Percentiles rank a stretch among this genome's conserved stretches.
phyloP scores from a whole-genome alignment of 2,888 invertebrate genomes.

The Dyspetes luteomarginatus region DNA sequence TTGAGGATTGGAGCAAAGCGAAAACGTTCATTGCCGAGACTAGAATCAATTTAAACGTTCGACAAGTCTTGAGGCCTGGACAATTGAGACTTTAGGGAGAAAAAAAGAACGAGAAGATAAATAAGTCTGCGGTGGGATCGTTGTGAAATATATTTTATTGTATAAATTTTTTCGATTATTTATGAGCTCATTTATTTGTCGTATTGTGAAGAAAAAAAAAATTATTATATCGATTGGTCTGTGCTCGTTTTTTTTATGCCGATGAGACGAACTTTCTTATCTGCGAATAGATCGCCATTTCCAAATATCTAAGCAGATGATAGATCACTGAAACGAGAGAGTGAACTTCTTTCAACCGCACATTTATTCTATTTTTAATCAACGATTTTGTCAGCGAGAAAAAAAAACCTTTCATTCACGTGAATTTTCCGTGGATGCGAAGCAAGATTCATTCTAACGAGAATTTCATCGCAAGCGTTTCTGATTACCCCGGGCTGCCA shows the following conservation, averaged over 20 bases:
- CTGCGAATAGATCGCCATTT: no score
- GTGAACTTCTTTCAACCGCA: background rate
- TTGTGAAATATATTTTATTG: conserved; percentile 48
- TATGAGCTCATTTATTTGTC: conserved; percentile 1
- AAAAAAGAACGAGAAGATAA: conserved; percentile 16
- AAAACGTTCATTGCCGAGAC: conserved; percentile 83
- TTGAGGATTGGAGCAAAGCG: conserved; percentile 76
- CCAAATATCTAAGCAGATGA: conserved; percentile 48
- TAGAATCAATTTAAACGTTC: conserved; percentile 96
- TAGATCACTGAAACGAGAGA: conserved; percentile 60
- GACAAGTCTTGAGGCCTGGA: conserved; percentile 92
- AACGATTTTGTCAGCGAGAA: conserved; percentile 18
- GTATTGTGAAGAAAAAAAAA: no score
- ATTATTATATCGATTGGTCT: no score
- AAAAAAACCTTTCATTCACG: conserved; percentile 63
- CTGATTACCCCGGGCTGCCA: conserved; percentile 65
- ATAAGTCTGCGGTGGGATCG: no score
- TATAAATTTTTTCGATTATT: background rate
- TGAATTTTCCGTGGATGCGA: conserved; percentile 56
- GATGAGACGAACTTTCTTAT: no score
- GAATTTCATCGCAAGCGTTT: conserved; percentile 69
- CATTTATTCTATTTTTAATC: background rate
- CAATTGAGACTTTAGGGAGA: conserved; percentile 82
- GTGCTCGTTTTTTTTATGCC: no score
- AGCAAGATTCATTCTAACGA: conserved; percentile 68